These are phyloP conservation scores for Aviceda subcristata DNA, from an alignment of 2,113 vertebrate species.

Conservation along the genomic window DNA sequence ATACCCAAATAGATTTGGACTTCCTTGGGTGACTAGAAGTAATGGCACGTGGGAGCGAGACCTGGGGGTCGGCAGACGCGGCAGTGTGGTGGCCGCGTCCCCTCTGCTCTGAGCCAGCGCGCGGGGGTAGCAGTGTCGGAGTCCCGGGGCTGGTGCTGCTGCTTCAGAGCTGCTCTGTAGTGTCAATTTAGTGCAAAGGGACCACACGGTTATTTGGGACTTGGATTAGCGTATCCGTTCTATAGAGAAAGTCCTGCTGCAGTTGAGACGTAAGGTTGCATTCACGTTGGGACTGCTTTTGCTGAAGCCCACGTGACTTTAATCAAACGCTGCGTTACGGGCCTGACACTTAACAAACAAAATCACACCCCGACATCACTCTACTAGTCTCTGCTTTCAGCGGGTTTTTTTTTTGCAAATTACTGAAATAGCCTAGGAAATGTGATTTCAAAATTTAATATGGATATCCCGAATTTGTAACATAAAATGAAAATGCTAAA, in stretches of 20 bases:
- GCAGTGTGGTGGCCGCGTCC: neutral
- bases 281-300: neutral
- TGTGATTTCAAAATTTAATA: neutral
- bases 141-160: neutral
- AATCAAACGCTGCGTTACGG: neutral
- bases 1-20: neutral
- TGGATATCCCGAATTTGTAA: neutral
- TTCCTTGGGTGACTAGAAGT: neutral
- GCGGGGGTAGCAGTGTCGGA: fast-evolving
- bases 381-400: neutral
- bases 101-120: neutral
- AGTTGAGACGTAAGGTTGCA: neutral
- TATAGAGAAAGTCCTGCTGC: neutral
- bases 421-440: neutral
- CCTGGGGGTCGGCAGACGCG: neutral
- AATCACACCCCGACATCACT: neutral
- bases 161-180: neutral
- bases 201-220: neutral
- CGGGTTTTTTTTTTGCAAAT: neutral
- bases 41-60: fast-evolving
- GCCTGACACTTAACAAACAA: neutral
- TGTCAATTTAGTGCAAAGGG: neutral
- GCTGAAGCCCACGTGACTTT: neutral
- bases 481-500: neutral
- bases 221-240: neutral